Evolutionary conservation across 2,888 invertebrate genomes (phyloP).

Genomic region (Polia nebulosa): DNA sequence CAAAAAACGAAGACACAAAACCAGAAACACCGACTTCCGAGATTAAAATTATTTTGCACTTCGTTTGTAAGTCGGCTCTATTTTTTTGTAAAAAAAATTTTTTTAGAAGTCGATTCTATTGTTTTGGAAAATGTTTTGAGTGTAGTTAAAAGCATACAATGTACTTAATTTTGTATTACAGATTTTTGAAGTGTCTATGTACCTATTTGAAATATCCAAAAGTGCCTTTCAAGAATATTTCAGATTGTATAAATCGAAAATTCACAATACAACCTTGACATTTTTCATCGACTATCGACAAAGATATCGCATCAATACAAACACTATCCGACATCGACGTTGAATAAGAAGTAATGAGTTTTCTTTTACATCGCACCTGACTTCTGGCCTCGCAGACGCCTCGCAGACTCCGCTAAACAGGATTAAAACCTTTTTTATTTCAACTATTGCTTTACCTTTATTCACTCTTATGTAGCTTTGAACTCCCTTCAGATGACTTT

Average conservation of each 20-base stretch:
- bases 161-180: no score
- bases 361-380: slow-evolving; percentile 88
- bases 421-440: slow-evolving; percentile 86
- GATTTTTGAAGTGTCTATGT: no score
- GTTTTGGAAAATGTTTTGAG: no score
- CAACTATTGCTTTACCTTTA: slow-evolving; percentile 70
- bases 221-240: not conserved
- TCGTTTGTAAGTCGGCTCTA: no score
- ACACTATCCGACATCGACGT: slow-evolving; percentile 75
- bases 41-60: no score
- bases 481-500: slow-evolving; percentile 37
- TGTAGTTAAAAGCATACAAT: no score
- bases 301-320: slow-evolving; percentile 62
- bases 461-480: slow-evolving; percentile 54
- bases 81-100: no score
- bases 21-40: no score
- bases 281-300: slow-evolving; percentile 72
- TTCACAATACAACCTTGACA: slow-evolving; percentile 14
- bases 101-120: no score
- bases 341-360: slow-evolving; percentile 90
- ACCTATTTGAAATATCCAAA: not conserved
- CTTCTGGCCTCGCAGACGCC: slow-evolving; percentile 81
- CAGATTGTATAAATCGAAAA: slow-evolving; percentile 5
- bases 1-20: no score
- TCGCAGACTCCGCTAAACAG: slow-evolving; percentile 84